Conservation (phyloP, 2,888 invertebrate genomes). For the Pheosia gnoma region DNA sequence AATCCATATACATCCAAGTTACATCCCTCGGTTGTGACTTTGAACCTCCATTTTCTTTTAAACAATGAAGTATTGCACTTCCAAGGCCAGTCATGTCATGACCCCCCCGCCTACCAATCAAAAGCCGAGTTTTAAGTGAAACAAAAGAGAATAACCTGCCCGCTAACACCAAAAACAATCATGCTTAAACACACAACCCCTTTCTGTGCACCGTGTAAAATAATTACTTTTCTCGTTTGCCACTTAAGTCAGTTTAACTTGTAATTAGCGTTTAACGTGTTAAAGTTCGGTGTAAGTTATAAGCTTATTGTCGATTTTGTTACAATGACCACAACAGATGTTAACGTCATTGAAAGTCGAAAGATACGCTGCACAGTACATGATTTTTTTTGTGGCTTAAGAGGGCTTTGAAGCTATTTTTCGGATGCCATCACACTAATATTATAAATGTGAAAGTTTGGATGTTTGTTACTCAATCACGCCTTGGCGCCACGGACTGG, state of each 20-base stretch:
- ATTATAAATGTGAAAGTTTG: no score
- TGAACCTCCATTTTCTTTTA: no score
- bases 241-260: conserved; percentile 60
- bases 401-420: no score
- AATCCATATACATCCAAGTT: no score
- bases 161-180: conserved; percentile 53
- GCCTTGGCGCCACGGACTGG: no score
- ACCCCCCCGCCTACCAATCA: conserved; percentile 20
- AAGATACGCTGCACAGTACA: no score
- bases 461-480: no score
- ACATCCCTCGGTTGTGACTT: no score
- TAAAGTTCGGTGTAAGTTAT: conserved; percentile 27
- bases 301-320: conserved; percentile 5
- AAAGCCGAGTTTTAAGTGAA: conserved; percentile 19
- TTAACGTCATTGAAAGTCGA: background rate
- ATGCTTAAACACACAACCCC: conserved; percentile 42
- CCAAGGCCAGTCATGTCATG: conserved; percentile 5
- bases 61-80: background rate
- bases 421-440: no score
- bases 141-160: conserved; percentile 29
- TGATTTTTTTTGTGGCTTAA: no score
- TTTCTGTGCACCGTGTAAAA: conserved; percentile 57
- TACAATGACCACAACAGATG: background rate
- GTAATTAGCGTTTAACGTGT: conserved; percentile 59
- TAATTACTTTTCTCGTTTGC: conserved; percentile 68